A percentile compares a stretch with the other conserved stretches of the same genome.
These are phyloP conservation scores for Melanerpes aurifrons DNA, from an alignment of 2,113 vertebrate genomes.

Conservation along the genomic window DNA sequence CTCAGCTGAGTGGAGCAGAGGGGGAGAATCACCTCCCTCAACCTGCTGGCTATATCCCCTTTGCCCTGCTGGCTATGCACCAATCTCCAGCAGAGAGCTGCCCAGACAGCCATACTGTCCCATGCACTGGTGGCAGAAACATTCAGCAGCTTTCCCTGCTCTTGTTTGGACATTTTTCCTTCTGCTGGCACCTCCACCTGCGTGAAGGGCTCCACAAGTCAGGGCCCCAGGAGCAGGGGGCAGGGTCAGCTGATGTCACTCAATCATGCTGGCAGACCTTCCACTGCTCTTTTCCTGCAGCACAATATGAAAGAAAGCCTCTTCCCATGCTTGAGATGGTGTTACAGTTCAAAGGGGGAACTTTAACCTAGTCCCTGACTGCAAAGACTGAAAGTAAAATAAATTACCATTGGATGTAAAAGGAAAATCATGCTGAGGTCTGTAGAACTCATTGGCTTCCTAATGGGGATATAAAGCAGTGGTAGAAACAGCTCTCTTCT, in stretches of 20 bases:
- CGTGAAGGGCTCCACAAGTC: neutral
- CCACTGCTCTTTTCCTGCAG: constrained; percentile 33
- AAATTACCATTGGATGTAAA: too few relatives aligned
- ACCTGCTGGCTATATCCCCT: too few relatives aligned
- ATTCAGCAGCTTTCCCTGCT: neutral
- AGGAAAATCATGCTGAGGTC: too few relatives aligned
- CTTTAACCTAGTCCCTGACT: too few relatives aligned
- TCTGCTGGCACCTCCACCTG: neutral
- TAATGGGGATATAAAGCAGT: too few relatives aligned
- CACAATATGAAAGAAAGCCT: neutral
- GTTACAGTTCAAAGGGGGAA: too few relatives aligned
- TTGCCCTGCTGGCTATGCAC: too few relatives aligned
- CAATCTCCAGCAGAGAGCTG: neutral
- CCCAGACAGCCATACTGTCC: neutral
- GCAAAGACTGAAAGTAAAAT: too few relatives aligned
- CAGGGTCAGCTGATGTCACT: neutral
- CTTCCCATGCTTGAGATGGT: constrained; percentile 13
- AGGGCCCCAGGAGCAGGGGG: neutral
- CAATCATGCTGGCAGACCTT: neutral
- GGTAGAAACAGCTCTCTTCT: too few relatives aligned
- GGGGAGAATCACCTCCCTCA: too few relatives aligned
- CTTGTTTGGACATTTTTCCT: neutral
- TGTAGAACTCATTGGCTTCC: too few relatives aligned
- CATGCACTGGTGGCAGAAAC: neutral
- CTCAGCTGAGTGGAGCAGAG: too few relatives aligned